Conservation (phyloP, 2,888 invertebrate genomes). For the Campoplex capitator region DNA sequence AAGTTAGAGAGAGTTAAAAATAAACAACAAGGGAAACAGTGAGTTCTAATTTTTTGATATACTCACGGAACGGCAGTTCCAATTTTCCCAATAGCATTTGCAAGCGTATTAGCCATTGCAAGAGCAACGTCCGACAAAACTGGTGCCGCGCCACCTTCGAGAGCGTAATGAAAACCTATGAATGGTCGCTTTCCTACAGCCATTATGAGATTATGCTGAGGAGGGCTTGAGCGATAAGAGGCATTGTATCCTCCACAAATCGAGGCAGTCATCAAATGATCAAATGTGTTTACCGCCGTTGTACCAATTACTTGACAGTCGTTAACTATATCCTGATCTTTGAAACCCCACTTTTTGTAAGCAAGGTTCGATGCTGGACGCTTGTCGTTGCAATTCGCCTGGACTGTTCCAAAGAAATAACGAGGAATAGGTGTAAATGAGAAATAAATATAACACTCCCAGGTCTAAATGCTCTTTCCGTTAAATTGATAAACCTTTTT, state of each 20-base stretch:
- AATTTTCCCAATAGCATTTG: constrained; percentile 87
- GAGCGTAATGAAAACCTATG: constrained; percentile 94
- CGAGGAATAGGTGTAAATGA: background rate
- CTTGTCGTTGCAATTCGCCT: constrained; percentile 89
- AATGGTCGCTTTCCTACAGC: constrained; percentile 94
- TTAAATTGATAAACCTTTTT: too few species aligned
- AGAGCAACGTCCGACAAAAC: constrained; percentile 96
- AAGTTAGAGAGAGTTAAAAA: background rate
- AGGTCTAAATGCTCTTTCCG: too few species aligned
- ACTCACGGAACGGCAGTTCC: constrained; percentile 89
- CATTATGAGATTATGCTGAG: constrained; percentile 91
- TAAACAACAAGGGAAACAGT: background rate
- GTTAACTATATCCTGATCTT: constrained; percentile 89
- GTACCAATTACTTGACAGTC: constrained; percentile 93
- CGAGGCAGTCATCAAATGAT: constrained; percentile 93
- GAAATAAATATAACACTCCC: background rate
- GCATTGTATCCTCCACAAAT: constrained; percentile 91
- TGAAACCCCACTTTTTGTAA: constrained; percentile 95
- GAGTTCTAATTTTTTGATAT: constrained; percentile 58
- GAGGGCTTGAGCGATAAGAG: constrained; percentile 90
- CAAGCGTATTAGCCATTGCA: constrained; percentile 95
- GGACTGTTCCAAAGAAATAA: constrained; percentile 85
- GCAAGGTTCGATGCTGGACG: constrained; percentile 88
- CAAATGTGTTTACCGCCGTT: constrained; percentile 91
- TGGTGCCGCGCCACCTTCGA: constrained; percentile 94